These are phyloP conservation scores for Camarhynchus parvulus DNA, from an alignment of 2,113 vertebrate genomes.

Conservation along the genomic window DNA sequence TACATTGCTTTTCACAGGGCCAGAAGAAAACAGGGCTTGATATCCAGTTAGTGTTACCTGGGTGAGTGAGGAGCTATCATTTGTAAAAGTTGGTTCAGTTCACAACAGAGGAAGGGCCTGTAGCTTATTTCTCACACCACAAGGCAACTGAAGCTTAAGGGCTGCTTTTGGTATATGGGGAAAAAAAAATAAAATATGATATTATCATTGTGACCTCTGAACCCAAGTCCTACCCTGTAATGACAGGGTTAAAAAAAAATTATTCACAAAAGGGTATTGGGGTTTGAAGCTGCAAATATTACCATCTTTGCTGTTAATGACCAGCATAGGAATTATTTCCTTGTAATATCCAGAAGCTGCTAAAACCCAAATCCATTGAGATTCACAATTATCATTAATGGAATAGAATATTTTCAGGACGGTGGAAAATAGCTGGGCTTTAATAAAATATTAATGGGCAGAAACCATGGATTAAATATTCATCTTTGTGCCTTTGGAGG, in stretches of 20 bases:
- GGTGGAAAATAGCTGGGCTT: not conserved
- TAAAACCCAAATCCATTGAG: constrained; percentile 21
- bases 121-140: not conserved
- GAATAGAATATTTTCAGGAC: constrained; percentile 19
- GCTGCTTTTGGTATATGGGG: not conserved
- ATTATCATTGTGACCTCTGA: not conserved
- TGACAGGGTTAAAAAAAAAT: not conserved
- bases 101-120: not conserved
- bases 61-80: not conserved
- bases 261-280: not conserved
- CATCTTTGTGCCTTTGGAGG: constrained; percentile 46
- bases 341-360: constrained; percentile 1
- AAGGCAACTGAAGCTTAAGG: not conserved
- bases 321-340: not conserved
- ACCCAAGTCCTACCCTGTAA: not conserved
- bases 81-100: not conserved
- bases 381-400: constrained; percentile 51
- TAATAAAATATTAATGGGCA: constrained; percentile 63
- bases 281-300: not conserved
- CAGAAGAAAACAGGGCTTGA: not conserved
- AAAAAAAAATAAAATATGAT: not conserved
- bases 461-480: constrained; percentile 62
- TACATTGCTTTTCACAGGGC: not conserved
- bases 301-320: not conserved
- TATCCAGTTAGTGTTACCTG: constrained; percentile 20